Evolutionary conservation across 1,140 invertebrate species (phyloP).

Genomic region (Micrasema longulum): DNA sequence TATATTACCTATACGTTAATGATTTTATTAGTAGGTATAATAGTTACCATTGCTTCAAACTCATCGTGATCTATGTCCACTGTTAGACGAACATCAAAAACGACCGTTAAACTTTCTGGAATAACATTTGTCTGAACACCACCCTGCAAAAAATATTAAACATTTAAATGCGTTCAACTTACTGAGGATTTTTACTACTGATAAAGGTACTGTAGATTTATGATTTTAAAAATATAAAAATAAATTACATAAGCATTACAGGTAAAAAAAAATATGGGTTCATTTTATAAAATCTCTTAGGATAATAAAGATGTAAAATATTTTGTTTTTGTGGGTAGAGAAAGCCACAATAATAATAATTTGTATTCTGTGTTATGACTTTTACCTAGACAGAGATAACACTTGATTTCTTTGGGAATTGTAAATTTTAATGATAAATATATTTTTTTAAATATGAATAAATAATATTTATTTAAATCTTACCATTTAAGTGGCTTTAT

Average conservation of each 20-base stretch:
- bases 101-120: slow-evolving; percentile 80
- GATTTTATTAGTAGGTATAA: not conserved
- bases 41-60: slow-evolving; percentile 70
- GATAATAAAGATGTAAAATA: too few species aligned
- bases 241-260: too few species aligned
- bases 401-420: too few species aligned
- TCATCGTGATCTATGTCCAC: slow-evolving; percentile 76
- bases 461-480: not conserved
- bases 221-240: not conserved
- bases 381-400: too few species aligned
- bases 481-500: not conserved
- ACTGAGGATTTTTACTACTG: not conserved
- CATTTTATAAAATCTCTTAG: too few species aligned
- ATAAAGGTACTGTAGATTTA: not conserved
- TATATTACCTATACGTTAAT: too few species aligned
- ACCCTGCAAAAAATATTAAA: slow-evolving; percentile 68
- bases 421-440: too few species aligned
- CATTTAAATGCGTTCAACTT: not conserved
- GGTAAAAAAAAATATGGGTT: too few species aligned
- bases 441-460: not conserved
- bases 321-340: too few species aligned
- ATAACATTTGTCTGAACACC: slow-evolving; percentile 94
- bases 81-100: slow-evolving; percentile 87
- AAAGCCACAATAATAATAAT: too few species aligned
- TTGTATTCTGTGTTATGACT: too few species aligned